Percentiles rank a stretch among this genome's conserved stretches.
Conservation (phyloP, 2,888 invertebrate species). For the Plemyria rubiginata region DNA sequence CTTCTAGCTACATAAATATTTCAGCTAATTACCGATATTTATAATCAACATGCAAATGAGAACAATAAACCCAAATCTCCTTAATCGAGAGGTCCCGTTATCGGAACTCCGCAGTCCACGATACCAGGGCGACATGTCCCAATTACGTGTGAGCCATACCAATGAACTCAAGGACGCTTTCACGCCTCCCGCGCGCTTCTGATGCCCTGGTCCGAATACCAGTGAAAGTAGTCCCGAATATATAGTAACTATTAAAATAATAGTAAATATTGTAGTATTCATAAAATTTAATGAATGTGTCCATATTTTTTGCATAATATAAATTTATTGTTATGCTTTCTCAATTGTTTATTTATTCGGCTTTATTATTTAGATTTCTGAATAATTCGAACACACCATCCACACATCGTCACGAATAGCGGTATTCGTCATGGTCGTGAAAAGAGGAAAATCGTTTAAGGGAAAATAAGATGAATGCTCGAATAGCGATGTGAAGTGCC, state of each 20-base stretch:
- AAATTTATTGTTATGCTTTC: no score
- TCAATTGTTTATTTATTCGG: no score
- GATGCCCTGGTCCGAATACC: slow-evolving; percentile 34
- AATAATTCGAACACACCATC: no score
- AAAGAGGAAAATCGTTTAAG: no score
- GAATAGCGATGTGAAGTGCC: no score
- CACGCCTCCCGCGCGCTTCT: slow-evolving; percentile 28
- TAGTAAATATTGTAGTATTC: background rate
- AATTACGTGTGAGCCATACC: slow-evolving; percentile 26
- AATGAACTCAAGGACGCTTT: slow-evolving; percentile 40
- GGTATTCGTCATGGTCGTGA: no score
- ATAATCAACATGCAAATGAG: slow-evolving; percentile 13
- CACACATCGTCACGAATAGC: no score
- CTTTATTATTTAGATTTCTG: no score
- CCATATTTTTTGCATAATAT: no score
- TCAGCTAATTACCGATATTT: background rate
- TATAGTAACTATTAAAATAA: slow-evolving; percentile 3
- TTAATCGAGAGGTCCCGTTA: slow-evolving; percentile 26
- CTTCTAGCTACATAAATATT: no score
- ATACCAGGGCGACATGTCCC: slow-evolving; percentile 30
- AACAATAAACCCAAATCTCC: slow-evolving; percentile 11
- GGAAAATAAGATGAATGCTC: no score
- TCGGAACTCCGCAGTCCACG: slow-evolving; percentile 20
- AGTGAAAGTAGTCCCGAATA: slow-evolving; percentile 41
- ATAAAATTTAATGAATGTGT: background rate